phyloP scores from a whole-genome alignment of 1,140 invertebrate genomes.

The Achatina immaculata region DNA sequence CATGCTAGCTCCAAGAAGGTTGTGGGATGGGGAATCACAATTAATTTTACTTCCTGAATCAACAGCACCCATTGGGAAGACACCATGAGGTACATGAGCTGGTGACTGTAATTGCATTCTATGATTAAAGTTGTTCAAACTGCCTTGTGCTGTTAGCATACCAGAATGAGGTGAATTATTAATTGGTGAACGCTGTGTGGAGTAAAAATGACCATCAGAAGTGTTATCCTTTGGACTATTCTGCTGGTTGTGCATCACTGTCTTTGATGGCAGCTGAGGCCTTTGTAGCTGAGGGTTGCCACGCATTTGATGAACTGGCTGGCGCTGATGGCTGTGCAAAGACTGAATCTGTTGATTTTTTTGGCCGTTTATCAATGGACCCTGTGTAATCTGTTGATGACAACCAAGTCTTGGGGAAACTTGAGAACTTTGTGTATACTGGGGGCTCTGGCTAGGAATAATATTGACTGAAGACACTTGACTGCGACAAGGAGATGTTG shows the following conservation, averaged over 20 bases:
- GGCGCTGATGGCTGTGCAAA: neutral
- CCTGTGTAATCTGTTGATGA: neutral
- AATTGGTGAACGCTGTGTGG: neutral
- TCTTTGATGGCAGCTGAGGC: neutral
- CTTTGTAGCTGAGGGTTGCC: neutral
- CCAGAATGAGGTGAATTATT: neutral
- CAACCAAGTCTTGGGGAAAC: neutral
- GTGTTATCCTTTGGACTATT: neutral
- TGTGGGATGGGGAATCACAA: neutral
- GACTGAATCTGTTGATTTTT: conserved; percentile 3
- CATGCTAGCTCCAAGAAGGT: neutral
- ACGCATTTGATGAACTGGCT: neutral
- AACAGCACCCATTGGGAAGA: neutral
- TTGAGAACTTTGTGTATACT: neutral
- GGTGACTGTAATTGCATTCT: neutral
- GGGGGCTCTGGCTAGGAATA: neutral
- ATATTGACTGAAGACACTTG: neutral
- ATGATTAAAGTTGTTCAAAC: neutral
- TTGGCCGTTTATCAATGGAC: neutral
- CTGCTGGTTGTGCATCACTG: neutral
- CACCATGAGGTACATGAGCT: neutral
- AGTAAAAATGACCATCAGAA: neutral
- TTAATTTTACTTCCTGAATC: neutral
- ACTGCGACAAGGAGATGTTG: neutral
- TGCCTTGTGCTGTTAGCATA: neutral